Evolutionary conservation across 2,113 vertebrate species (phyloP), one percentile per base, ranked within the genome.

Genomic region (Cepphus grylle): DNA sequence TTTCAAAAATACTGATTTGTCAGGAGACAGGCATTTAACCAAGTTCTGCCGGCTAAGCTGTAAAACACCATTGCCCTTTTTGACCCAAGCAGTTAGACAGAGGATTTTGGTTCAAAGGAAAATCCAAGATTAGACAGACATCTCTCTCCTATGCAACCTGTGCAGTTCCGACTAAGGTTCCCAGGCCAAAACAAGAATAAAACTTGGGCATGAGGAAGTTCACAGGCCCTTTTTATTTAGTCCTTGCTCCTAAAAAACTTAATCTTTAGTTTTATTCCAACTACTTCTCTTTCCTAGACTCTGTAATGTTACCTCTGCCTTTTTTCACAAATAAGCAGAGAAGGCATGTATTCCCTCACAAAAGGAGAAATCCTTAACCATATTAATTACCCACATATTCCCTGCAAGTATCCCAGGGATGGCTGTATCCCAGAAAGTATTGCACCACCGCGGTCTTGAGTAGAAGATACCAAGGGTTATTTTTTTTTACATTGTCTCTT

Each of bases 1-100:
- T 93, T 93, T 91, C 36, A 87, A 85, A 89, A 94, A 56, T 25
- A n/a, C 58, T 29, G 66, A 61, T 93, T 91, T 95, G 83, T 89
- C 83, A 85, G 66, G 49, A 95, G 73, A 85, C 38, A 88, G 88
- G 67, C 52, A 53, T 85, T 76, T 81, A 77, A 78, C 61, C 66
- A 77, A 65, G 70, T 91, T 93, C 81, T 92, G 72, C 86, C 15
- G 2, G 77, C 81, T 66, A 82, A 94, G 83, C 70, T 84, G 27
- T 52, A 55, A 66, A 87, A 65, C 7, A 36, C 1, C 0, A 36
- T 53, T 88, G 79, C 34, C 84, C 84, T 80, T 93, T 90, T 38
- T 93, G 85, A 95, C 81, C 87, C 11, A 10, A 42, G 52, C 62
- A 79, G 34, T 89, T 56, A 90, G 67, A 69, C 18, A 92, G 80